Evolutionary conservation across 2,113 vertebrate genomes (phyloP), one percentile per base, ranked within the genome.

Genomic region (Rostratula benghalensis): DNA sequence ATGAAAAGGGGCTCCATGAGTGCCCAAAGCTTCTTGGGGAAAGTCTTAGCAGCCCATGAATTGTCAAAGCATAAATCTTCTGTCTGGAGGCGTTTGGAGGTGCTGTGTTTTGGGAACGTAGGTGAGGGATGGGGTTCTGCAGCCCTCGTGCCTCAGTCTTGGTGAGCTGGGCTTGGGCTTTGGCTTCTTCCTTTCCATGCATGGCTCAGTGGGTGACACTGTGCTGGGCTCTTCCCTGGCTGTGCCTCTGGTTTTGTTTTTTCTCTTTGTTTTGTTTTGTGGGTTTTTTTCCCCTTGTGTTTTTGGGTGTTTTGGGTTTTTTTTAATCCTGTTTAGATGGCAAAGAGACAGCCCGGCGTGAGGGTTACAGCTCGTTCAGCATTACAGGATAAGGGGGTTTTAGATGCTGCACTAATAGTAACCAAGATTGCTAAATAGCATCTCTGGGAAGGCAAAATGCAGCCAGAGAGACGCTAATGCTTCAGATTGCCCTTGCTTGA

Each of bases 111-210:
- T 12, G 43, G 67, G 43, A 41, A 33, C 3, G 10, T 31, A 1
- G 1, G 1, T 6, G 51, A 7, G 60, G 28, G 33, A 28, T 0
- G 21, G 27, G 82, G 35, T 8, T 76, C 31, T 39, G 45, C 74
- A 45, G 69, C 68, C 31, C 22, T 39, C 2, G 8, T 75, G 23
- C 65, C 2, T 2, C 43, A 74, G 43, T 28, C 57, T 23, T 0
- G 16, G 7, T 45, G 82, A 67, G 37, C 4, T 43, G 77, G 67
- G 17, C 43, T 35, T n/a, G 43, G 64, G 39, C 41, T 15, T 68
- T n/a, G 24, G 68, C 21, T 1, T 13, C 46, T 27, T 45, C n/a
- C 4, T 51, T 19, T 46, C 9, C 1, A 0, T 1, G 2, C 5
- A 0, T 46, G 35, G 46, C 8, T 2, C 19, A 17, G 33, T 15